These are phyloP conservation scores for Rhabdomys pumilio DNA, from an alignment of 2,797 vertebrate genomes.

Conservation along the genomic window DNA sequence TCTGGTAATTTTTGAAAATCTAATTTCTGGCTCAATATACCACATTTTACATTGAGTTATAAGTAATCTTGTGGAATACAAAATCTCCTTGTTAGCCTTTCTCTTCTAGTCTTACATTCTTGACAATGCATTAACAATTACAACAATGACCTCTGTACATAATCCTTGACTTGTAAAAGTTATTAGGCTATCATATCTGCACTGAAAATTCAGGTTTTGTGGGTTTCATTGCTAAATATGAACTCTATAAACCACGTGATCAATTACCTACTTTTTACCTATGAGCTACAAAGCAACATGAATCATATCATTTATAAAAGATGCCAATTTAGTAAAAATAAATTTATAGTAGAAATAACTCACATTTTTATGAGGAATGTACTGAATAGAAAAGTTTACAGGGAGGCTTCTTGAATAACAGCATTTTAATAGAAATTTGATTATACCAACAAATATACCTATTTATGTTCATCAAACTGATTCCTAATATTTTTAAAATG, in stretches of 20 bases:
- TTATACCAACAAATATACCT: background rate
- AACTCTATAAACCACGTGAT: background rate
- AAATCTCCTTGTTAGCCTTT: background rate
- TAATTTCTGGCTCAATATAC: background rate
- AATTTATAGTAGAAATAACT: background rate
- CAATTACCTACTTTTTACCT: background rate
- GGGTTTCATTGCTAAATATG: background rate
- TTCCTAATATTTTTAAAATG: background rate
- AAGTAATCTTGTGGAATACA: background rate
- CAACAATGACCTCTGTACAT: background rate
- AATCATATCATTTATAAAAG: background rate
- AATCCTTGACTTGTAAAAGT: background rate
- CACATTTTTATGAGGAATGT: background rate
- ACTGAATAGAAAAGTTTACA: background rate
- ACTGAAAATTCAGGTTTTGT: background rate
- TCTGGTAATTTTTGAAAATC: background rate
- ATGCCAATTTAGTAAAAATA: background rate
- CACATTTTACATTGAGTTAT: background rate
- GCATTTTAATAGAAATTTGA: background rate
- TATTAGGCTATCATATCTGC: background rate
- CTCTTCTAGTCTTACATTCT: background rate
- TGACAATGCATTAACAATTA: background rate
- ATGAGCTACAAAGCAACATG: background rate
- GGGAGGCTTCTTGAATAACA: background rate
- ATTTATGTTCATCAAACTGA: background rate